Evolutionary conservation across 2,113 vertebrate species (phyloP).

Genomic region (Cyprinodon brontotheroides): DNA sequence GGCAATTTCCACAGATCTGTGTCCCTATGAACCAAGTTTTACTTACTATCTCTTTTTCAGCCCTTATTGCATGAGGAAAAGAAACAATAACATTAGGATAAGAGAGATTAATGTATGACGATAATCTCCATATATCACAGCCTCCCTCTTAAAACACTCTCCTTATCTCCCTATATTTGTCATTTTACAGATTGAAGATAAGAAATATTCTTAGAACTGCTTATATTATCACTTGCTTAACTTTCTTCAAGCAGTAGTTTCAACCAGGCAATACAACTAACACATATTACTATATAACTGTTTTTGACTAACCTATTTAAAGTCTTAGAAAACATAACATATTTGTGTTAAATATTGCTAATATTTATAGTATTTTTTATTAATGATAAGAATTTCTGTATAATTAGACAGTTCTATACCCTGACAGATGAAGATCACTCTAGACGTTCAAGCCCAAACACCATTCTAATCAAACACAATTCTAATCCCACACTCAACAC

Average conservation of each 20-base stretch:
- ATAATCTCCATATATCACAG: too few relatives aligned
- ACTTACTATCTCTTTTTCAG: too few relatives aligned
- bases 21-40: too few relatives aligned
- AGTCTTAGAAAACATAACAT: not conserved
- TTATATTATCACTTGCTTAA: not conserved
- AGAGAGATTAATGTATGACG: too few relatives aligned
- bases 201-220: too few relatives aligned
- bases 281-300: not conserved
- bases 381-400: not conserved
- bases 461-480: constrained; percentile 6
- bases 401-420: too few relatives aligned
- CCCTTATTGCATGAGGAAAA: not conserved
- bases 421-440: not conserved
- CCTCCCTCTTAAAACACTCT: not conserved
- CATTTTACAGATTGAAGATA: too few relatives aligned
- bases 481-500: constrained; percentile 72
- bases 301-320: not conserved
- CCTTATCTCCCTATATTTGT: too few relatives aligned
- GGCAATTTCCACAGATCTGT: not conserved
- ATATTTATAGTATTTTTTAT: not conserved
- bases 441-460: constrained; percentile 16
- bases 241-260: not conserved
- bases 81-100: not conserved
- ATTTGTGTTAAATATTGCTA: not conserved
- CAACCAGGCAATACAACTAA: not conserved